Conservation (phyloP, 2,888 invertebrate genomes). For the Nowickia ferox region DNA sequence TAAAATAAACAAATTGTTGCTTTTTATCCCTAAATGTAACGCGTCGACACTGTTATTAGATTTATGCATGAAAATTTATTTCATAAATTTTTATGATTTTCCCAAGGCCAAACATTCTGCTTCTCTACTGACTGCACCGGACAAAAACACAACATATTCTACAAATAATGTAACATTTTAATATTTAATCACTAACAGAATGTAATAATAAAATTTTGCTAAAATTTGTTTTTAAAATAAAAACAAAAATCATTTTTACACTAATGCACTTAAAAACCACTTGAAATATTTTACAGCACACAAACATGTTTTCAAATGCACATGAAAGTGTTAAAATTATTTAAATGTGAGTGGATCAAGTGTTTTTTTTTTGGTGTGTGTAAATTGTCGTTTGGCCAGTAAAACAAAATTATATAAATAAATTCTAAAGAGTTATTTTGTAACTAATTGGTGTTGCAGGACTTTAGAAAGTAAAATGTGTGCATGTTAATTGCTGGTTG, state of each 20-base stretch:
- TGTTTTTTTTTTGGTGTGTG: background rate
- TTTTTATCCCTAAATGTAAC: too few species aligned
- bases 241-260: background rate
- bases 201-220: constrained; percentile 1
- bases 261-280: constrained; percentile 8
- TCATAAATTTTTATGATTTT: background rate
- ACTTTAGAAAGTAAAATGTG: too few species aligned
- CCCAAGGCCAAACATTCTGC: background rate
- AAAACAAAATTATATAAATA: background rate
- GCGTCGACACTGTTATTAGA: too few species aligned
- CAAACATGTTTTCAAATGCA: background rate
- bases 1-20: too few species aligned
- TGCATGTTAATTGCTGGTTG: too few species aligned
- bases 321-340: too few species aligned
- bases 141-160: background rate
- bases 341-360: too few species aligned
- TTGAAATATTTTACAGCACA: background rate
- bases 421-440: too few species aligned
- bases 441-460: too few species aligned
- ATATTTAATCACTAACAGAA: background rate
- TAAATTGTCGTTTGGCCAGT: background rate
- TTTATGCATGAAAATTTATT: too few species aligned
- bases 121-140: background rate
- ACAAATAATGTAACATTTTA: background rate
- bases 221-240: background rate